Base-by-base conservation (phyloP, 2,888 invertebrate genomes). In the Drosophila meridiana region DNA sequence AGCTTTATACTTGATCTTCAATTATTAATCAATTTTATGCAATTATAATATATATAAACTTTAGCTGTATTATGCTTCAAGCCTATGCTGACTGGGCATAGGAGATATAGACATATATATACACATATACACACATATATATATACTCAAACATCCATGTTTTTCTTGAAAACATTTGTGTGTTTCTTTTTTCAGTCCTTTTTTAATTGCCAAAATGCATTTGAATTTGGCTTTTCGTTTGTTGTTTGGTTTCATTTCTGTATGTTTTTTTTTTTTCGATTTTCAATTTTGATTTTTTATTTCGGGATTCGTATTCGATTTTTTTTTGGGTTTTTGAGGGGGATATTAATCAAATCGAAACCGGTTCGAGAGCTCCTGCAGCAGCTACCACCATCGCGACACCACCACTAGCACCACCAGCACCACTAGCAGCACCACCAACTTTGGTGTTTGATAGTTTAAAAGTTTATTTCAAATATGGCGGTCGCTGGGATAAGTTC, bases 261-360 rank as follows among this genome's bases (percentile, higher is more conserved):
- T 26, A 3, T 42, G 1, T 42, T 30, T 56, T 53, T 43, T 26
- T 14, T 64, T 57, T 64, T 62, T 50, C 71, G 30, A 48, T 48
- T 48, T 28, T 14, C 8, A 34, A 52, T 52, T 52, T 52, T 6
- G 20, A 52, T 52, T 52, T 47, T 47, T 47, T 47, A 28, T 47
- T 47, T 50, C 50, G 50, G 9, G 50, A 50, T 32, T 50, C 20
- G 20, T 20, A 20, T 50, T 32, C 4, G 7, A 4, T 32, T 50
- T 52, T 64, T 50, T 32, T 4, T 45, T 30, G 32, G 40, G 57
- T 40, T 28, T 50, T 56, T 45, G 45, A 7, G 36, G 53, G 61
- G 73, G 72, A 86, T 78, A 84, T 87, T 87, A 87, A 87, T 90
- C 87, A 82, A 89, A 84, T 82, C 56, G 77, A 89, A 87, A 87